Evolutionary conservation across 1,140 invertebrate species (phyloP), one percentile per base, ranked within the genome.

Genomic region (Spodoptera frugiperda): DNA sequence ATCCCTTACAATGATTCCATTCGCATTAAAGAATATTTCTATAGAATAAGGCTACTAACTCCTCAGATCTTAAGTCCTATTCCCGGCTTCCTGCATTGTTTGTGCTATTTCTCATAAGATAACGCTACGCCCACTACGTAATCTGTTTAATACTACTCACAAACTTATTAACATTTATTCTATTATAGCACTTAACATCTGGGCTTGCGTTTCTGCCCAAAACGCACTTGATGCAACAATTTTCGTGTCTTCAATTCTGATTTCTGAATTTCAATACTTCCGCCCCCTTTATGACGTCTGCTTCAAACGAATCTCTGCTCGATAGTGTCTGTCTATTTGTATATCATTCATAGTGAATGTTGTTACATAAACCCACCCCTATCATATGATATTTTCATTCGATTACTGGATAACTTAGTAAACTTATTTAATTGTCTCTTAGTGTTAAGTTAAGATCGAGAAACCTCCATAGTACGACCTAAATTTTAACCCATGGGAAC

Each of bases 341-440:
- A 76, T 59, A 76, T 65, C 48, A 81, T 77, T 53, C 80, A 19
- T 33, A 1, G 33, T 44, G 44, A 30, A 74, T 33, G 76, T 80
- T 61, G n/a, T 73, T 25, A 57, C 91, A 91, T 93, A 90, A 91
- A 93, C 91, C 91, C 91, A 93, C 89, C 87, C 85, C 85, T 84
- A 80, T 86, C 85, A 85, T 84, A 63, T 44, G 59, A n/a, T 63
- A 12, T 63, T 44, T 48, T n/a, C 15, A 49, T 17, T 12, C 25
- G 15, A 15, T 68, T 46, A 19, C 59, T 73, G 51, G 44, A n/a
- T 59, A 73, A 39, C 25, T 33, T 73, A 48, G 70, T 55, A 44
- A 46, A 55, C 15, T 46, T 71, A 70, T 19, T 70, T 39, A 33
- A 51, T 70, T 54, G 44, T 71, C 68, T 19, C 33, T 71, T 59